A percentile compares a stretch with the other conserved stretches of the same genome.
These are phyloP conservation scores for Drosophila buzzatii DNA, from an alignment of 2,888 invertebrate genomes.

Conservation along the genomic window DNA sequence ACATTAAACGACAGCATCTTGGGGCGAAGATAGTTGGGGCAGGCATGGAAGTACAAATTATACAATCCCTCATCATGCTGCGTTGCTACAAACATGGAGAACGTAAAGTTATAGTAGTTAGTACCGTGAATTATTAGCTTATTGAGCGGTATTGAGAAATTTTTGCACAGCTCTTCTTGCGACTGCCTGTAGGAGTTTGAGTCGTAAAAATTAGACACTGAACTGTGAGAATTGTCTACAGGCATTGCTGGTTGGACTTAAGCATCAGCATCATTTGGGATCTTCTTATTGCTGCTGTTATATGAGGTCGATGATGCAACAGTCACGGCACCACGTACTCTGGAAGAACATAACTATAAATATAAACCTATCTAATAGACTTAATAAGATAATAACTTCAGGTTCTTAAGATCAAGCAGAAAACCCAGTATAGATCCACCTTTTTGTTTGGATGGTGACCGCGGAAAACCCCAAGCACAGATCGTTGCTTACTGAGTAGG, in stretches of 20 bases:
- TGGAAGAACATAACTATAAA: no score
- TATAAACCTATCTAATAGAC: no score
- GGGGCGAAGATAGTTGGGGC: constrained; percentile 89
- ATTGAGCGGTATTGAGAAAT: constrained; percentile 87
- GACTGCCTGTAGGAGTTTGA: constrained; percentile 52
- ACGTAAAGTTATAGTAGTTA: constrained; percentile 86
- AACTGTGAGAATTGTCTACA: constrained; percentile 23
- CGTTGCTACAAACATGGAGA: constrained; percentile 91
- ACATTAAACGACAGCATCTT: constrained; percentile 89
- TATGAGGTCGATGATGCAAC: constrained; percentile 16
- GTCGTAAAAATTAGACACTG: constrained; percentile 41
- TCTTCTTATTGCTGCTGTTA: constrained; percentile 19
- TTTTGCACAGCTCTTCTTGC: constrained; percentile 84
- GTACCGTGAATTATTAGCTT: constrained; percentile 86
- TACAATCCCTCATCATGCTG: constrained; percentile 95
- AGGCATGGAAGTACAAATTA: constrained; percentile 97
- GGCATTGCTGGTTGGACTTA: constrained; percentile 38
- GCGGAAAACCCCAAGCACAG: no score
- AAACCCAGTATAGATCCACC: no score
- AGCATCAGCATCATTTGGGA: constrained; percentile 9
- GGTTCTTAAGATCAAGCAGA: no score
- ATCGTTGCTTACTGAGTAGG: no score
- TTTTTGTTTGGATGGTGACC: no score
- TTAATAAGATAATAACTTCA: no score
- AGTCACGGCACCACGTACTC: constrained; percentile 6